Evolutionary conservation across 2,888 invertebrate genomes (phyloP).

Genomic region (Boloria selene): DNA sequence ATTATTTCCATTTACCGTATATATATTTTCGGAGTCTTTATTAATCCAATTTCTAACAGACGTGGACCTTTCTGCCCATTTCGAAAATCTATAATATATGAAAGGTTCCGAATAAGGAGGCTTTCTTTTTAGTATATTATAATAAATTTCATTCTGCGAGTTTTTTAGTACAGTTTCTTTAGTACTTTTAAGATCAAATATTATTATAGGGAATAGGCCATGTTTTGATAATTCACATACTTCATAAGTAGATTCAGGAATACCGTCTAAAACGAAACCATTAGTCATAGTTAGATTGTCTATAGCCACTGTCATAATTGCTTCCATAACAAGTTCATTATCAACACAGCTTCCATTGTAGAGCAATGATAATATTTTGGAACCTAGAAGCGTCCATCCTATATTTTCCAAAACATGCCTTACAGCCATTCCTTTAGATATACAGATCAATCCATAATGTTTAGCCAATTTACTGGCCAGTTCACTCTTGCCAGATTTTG

Average conservation of each 20-base stretch:
- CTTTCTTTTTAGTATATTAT: conserved; percentile 55
- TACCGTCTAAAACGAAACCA: conserved; percentile 85
- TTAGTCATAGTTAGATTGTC: conserved; percentile 74
- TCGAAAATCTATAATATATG: conserved; percentile 65
- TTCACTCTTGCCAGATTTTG: conserved; percentile 84
- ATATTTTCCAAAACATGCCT: conserved; percentile 75
- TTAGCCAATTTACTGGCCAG: conserved; percentile 79
- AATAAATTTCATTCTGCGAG: conserved; percentile 63
- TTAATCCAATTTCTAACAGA: conserved; percentile 76
- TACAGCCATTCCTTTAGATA: conserved; percentile 80
- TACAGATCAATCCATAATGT: conserved; percentile 77
- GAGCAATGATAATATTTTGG: conserved; percentile 62
- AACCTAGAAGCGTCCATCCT: conserved; percentile 76
- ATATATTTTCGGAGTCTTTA: conserved; percentile 80
- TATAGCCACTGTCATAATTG: conserved; percentile 77
- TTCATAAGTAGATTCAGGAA: conserved; percentile 79
- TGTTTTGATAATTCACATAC: conserved; percentile 70
- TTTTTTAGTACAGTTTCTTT: conserved; percentile 62
- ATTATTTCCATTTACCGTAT: conserved; percentile 69
- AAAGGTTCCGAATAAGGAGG: conserved; percentile 65
- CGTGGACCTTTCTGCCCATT: conserved; percentile 63
- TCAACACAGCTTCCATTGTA: conserved; percentile 68
- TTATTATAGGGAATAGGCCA: conserved; percentile 81
- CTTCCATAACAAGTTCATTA: conserved; percentile 71
- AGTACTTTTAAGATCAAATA: conserved; percentile 76